Conservation (phyloP, 2,113 vertebrate species). For the Pseudorasbora parva region DNA sequence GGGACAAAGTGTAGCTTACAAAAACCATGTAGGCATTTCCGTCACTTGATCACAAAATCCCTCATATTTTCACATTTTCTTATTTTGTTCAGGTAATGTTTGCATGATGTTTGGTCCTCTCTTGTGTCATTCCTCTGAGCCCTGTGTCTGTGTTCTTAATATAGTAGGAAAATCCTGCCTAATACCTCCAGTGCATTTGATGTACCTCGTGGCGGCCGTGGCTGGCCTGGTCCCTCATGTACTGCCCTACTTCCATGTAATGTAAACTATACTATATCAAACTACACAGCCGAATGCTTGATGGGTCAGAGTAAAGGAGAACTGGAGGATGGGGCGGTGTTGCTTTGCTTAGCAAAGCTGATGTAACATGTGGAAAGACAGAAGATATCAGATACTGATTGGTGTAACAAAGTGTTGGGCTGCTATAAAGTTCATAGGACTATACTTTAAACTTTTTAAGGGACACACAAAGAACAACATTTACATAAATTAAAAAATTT, state of each 20-base stretch:
- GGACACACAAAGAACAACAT: neutral
- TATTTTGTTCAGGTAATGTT: neutral
- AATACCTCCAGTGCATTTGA: slow-evolving; percentile 40
- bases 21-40: slow-evolving; percentile 47
- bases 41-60: neutral
- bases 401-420: neutral
- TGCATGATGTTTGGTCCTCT: neutral
- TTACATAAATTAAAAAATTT: too few species aligned
- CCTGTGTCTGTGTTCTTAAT: slow-evolving; percentile 33
- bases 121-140: neutral
- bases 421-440: neutral
- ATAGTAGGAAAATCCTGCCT: slow-evolving; percentile 35
- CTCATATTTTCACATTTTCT: neutral
- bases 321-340: neutral
- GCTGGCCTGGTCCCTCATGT: slow-evolving; percentile 9
- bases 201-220: neutral
- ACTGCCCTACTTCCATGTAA: slow-evolving; percentile 27
- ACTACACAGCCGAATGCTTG: slow-evolving; percentile 15
- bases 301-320: neutral
- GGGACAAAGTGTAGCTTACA: slow-evolving; percentile 46
- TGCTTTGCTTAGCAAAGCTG: neutral
- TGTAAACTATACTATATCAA: slow-evolving; percentile 18
- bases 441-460: neutral
- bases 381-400: neutral
- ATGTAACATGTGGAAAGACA: slow-evolving; percentile 17